phyloP scores from a whole-genome alignment of 2,797 vertebrate species.

The Esox lucius region DNA sequence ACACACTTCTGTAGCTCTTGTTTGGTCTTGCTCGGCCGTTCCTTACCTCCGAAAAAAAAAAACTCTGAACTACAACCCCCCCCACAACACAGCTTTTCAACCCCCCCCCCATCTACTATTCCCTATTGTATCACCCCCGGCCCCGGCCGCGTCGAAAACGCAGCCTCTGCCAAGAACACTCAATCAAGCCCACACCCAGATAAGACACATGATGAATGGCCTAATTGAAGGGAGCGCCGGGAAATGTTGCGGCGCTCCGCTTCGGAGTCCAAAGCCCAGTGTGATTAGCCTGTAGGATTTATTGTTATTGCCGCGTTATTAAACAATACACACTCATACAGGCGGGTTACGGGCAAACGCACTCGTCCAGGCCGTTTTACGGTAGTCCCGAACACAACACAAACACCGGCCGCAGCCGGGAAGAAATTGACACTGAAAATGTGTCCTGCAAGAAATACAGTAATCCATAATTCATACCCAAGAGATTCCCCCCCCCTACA shows the following conservation, averaged over 20 bases:
- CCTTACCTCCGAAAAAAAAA: too few relatives aligned
- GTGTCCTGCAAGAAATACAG: constrained; percentile 14
- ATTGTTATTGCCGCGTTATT: constrained; percentile 74
- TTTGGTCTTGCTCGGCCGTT: background rate
- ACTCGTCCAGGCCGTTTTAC: background rate
- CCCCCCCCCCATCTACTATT: background rate
- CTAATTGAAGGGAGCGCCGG: constrained; percentile 68
- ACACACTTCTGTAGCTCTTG: constrained; percentile 59
- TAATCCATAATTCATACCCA: constrained; percentile 25
- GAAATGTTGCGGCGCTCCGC: constrained; percentile 64
- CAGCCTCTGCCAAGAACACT: background rate
- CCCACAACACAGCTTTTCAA: background rate
- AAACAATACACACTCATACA: constrained; percentile 57
- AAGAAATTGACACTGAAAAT: constrained; percentile 28
- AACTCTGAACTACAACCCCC: background rate
- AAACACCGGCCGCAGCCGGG: background rate
- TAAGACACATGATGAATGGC: constrained; percentile 75
- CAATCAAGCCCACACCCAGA: constrained; percentile 63
- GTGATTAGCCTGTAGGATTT: constrained; percentile 76
- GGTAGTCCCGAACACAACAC: background rate
- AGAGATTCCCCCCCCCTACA: background rate
- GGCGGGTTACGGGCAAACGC: constrained; percentile 16
- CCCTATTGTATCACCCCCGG: background rate
- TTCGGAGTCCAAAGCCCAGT: constrained; percentile 45
- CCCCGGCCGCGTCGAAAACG: constrained; percentile 39